A percentile compares a stretch with the other conserved stretches of the same genome.
Conservation (phyloP, 2,113 vertebrate genomes). For the Gallinago jamesoni region DNA sequence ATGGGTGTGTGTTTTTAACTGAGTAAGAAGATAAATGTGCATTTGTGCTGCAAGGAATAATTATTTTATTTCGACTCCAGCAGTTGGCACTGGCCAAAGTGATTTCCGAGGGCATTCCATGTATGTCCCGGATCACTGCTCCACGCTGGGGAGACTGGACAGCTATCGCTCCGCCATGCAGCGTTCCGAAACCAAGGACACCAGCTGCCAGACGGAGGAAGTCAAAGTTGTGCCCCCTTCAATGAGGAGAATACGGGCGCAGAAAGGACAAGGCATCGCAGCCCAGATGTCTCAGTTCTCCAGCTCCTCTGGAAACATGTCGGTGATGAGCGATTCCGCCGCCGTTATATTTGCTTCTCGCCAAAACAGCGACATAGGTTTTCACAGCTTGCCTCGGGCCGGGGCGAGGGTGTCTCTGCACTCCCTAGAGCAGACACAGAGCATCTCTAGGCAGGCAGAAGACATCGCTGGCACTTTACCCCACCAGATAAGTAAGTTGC, state of each 20-base stretch:
- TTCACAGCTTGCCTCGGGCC: conserved; percentile 90
- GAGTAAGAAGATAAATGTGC: background rate
- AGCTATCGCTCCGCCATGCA: conserved; percentile 74
- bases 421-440: conserved; percentile 79
- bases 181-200: conserved; percentile 85
- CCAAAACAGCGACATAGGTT: conserved; percentile 78
- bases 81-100: conserved; percentile 78
- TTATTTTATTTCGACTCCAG: conserved; percentile 70
- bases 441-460: conserved; percentile 74
- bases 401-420: conserved; percentile 83
- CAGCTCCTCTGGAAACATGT: conserved; percentile 90
- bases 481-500: conserved; percentile 78
- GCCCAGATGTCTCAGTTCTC: conserved; percentile 92
- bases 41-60: conserved; percentile 51
- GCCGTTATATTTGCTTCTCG: conserved; percentile 76
- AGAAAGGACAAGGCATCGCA: conserved; percentile 93
- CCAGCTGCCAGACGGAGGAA: conserved; percentile 94
- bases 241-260: conserved; percentile 91
- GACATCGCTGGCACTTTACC: conserved; percentile 60
- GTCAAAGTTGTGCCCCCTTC: conserved; percentile 92
- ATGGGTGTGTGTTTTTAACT: background rate
- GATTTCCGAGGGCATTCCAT: conserved; percentile 84
- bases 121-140: conserved; percentile 87
- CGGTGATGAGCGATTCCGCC: conserved; percentile 81
- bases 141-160: conserved; percentile 84